Percentiles rank a stretch among this genome's conserved stretches.
Conservation (phyloP, 2,888 invertebrate genomes). For the Agriopis marginaria region DNA sequence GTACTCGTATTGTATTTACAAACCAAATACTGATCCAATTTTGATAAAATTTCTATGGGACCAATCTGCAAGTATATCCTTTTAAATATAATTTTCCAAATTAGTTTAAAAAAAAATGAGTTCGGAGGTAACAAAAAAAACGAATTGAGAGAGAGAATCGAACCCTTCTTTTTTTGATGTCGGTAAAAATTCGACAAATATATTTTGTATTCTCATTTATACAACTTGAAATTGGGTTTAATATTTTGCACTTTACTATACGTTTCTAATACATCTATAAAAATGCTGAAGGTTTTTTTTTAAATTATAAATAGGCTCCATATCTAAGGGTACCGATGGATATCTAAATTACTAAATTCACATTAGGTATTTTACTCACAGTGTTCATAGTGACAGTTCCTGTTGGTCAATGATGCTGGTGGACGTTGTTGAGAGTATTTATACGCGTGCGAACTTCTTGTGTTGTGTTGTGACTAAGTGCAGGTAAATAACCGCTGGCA, state of each 20-base stretch:
- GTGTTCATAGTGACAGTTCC: slow-evolving; percentile 71
- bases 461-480: slow-evolving; percentile 60
- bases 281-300: too few relatives aligned
- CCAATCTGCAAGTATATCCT: too few relatives aligned
- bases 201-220: not conserved
- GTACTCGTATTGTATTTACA: too few relatives aligned
- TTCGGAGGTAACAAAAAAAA: too few relatives aligned
- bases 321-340: too few relatives aligned
- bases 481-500: slow-evolving; percentile 64
- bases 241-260: not conserved
- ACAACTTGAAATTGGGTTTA: not conserved
- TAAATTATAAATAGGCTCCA: too few relatives aligned
- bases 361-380: slow-evolving; percentile 59
- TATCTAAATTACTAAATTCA: not conserved
- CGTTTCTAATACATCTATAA: not conserved
- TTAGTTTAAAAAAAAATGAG: too few relatives aligned
- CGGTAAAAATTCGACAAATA: not conserved
- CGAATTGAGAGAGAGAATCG: too few relatives aligned
- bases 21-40: too few relatives aligned
- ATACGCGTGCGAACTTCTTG: slow-evolving; percentile 50
- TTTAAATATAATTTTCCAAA: too few relatives aligned
- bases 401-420: slow-evolving; percentile 54
- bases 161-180: too few relatives aligned
- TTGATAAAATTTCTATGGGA: too few relatives aligned
- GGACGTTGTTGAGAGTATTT: slow-evolving; percentile 58